These are phyloP conservation scores for Botia almorhae DNA, from an alignment of 2,797 vertebrate genomes.

Conservation along the genomic window DNA sequence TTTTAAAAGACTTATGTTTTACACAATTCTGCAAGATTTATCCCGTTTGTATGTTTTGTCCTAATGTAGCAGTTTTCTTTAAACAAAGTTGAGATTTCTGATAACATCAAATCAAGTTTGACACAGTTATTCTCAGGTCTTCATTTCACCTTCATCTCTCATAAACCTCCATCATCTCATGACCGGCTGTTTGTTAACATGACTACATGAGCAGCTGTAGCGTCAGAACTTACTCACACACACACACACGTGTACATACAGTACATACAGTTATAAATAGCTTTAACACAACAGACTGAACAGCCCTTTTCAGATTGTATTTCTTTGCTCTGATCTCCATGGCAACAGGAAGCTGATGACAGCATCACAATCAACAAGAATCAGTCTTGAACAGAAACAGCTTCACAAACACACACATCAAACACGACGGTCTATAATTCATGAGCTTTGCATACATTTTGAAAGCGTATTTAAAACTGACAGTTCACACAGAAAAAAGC, in stretches of 20 bases:
- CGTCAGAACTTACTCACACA: not conserved
- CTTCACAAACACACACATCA: not conserved
- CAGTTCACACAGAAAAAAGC: too few relatives aligned
- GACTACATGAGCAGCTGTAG: not conserved
- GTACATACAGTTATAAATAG: constrained; percentile 63
- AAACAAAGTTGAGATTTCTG: not conserved
- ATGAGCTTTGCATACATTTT: not conserved
- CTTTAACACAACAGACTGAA: constrained; percentile 65
- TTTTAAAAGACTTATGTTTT: too few relatives aligned
- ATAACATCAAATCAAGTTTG: too few relatives aligned
- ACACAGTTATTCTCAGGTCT: too few relatives aligned
- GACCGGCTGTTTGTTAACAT: not conserved
- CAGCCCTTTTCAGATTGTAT: constrained; percentile 71
- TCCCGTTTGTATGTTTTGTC: too few relatives aligned
- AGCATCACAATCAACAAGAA: constrained; percentile 36
- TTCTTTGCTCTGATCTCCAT: constrained; percentile 73
- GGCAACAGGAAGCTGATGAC: constrained; percentile 72
- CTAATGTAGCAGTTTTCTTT: too few relatives aligned
- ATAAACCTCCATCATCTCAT: constrained; percentile 1
- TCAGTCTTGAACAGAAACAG: not conserved
- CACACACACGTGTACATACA: not conserved
- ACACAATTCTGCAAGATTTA: too few relatives aligned
- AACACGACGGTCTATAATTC: not conserved
- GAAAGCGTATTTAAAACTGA: too few relatives aligned
- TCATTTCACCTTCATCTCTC: not conserved